Percentiles rank a stretch among this genome's conserved stretches.
Conservation (phyloP, 2,113 vertebrate species). For the Rhynchomys soricoides region DNA sequence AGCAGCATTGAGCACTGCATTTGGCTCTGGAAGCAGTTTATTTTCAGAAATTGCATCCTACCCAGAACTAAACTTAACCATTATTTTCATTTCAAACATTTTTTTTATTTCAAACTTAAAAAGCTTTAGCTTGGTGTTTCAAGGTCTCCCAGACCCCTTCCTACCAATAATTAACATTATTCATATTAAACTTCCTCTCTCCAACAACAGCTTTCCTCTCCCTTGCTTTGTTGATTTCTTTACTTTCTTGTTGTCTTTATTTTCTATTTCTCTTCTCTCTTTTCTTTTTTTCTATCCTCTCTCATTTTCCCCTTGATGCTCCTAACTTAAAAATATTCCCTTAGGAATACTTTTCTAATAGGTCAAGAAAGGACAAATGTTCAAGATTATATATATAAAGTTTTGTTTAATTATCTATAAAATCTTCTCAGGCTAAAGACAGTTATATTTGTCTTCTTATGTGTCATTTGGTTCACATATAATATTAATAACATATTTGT, state of each 20-base stretch:
- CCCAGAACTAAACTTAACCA: constrained; percentile 85
- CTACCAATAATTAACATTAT: constrained; percentile 55
- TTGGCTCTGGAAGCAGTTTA: constrained; percentile 84
- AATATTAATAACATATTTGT: constrained; percentile 34
- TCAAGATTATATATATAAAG: constrained; percentile 10
- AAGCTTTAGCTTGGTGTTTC: constrained; percentile 68
- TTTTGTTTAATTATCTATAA: constrained; percentile 50
- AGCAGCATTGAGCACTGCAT: constrained; percentile 83
- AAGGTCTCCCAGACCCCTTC: background rate
- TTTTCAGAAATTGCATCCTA: constrained; percentile 88
- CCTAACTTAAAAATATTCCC: background rate
- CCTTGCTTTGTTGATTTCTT: constrained; percentile 46
- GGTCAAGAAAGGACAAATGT: background rate
- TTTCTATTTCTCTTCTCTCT: constrained; percentile 43
- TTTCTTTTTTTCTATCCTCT: constrained; percentile 50
- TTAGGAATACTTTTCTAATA: constrained; percentile 1
- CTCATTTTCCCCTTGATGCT: constrained; percentile 2
- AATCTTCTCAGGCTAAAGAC: background rate
- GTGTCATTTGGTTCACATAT: constrained; percentile 26
- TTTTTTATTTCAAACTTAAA: constrained; percentile 81
- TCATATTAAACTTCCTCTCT: constrained; percentile 37
- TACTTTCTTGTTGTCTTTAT: constrained; percentile 51
- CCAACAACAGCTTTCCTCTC: constrained; percentile 35
- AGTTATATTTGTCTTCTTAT: background rate
- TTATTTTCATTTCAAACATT: constrained; percentile 82